A percentile compares a stretch with the other conserved stretches of the same genome.
These are phyloP conservation scores for Amaurobius ferox DNA, from an alignment of 2,888 invertebrate genomes.

Conservation along the genomic window DNA sequence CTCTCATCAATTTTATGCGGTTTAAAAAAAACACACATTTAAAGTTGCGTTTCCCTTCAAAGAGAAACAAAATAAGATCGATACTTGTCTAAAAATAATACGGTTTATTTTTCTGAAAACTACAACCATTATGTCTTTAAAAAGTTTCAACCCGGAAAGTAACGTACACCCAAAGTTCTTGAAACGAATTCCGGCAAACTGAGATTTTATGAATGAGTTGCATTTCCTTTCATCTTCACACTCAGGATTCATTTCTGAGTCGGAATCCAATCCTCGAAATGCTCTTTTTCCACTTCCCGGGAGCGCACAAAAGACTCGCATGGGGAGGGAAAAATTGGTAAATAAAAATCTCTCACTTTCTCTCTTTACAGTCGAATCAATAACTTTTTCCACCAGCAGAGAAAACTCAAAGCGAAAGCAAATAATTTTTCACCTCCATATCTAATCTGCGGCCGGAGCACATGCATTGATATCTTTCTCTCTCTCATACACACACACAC, in stretches of 20 bases:
- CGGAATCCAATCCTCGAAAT: not conserved
- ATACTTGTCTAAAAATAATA: no score
- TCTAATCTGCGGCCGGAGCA: conserved; percentile 52
- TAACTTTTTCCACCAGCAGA: conserved; percentile 34
- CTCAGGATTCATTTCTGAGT: not conserved
- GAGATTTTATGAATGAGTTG: not conserved
- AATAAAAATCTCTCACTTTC: conserved; percentile 64
- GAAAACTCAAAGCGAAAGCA: conserved; percentile 31
- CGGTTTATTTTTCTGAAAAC: no score
- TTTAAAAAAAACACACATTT: no score
- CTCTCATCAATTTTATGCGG: no score
- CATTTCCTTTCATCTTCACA: not conserved
- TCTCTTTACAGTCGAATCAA: conserved; percentile 47
- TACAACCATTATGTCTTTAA: not conserved
- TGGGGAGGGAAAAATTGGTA: not conserved
- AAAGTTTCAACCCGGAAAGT: not conserved
- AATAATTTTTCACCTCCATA: conserved; percentile 59
- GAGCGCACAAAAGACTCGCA: conserved; percentile 1
- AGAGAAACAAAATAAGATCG: no score
- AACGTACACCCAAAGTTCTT: not conserved
- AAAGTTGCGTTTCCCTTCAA: no score
- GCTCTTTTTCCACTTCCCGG: not conserved
- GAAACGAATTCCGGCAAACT: not conserved
- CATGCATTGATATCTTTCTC: not conserved
- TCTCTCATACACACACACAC: no score